Evolutionary conservation across 2,797 vertebrate genomes (phyloP), one percentile per base, ranked within the genome.

Genomic region (Gymnocypris eckloni): DNA sequence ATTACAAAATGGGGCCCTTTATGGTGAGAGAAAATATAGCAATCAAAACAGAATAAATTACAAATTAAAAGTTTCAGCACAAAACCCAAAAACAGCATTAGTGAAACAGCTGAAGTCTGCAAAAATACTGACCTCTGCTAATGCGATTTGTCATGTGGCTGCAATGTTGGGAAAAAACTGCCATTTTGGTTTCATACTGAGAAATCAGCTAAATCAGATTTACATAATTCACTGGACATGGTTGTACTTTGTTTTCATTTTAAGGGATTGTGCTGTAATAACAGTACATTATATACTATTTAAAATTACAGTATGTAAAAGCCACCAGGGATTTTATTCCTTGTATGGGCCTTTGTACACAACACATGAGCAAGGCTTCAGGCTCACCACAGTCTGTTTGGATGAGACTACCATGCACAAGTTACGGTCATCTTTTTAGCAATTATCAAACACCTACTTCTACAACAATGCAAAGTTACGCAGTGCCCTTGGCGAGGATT

Each of bases 21-120:
- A 64, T 73, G 66, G 75, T 82, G 45, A 83, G 81, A 83, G 66
- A 80, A 86, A 86, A 71, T 82, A 82, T 9, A 59, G 64, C 61
- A 71, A 79, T 52, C 28, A 67, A 80, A 86, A 80, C 85, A 69
- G 72, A 86, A 88, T 88, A 86, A 83, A 79, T 86, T 79, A 84
- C 15, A 52, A 67, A 83, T 80, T 72, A 76, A 83, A 86, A 69
- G 52, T 87, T 87, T 77, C 82, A 79, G 39, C 59, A 75, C 22
- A 72, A 48, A 81, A 80, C 72, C 64, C 64, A 64, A 69, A 59
- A 59, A 67, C 45, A 73, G 67, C 87, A 56, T 5, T n/a, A 41
- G 79, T 20, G 3, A 77, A 52, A 83, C 82, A 84, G 61, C 37
- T 84, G 82, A 83, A 67, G 56, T 52, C 43, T 66, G 71, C 70